Conservation (phyloP, 2,797 vertebrate genomes). For the Mycteria americana region DNA sequence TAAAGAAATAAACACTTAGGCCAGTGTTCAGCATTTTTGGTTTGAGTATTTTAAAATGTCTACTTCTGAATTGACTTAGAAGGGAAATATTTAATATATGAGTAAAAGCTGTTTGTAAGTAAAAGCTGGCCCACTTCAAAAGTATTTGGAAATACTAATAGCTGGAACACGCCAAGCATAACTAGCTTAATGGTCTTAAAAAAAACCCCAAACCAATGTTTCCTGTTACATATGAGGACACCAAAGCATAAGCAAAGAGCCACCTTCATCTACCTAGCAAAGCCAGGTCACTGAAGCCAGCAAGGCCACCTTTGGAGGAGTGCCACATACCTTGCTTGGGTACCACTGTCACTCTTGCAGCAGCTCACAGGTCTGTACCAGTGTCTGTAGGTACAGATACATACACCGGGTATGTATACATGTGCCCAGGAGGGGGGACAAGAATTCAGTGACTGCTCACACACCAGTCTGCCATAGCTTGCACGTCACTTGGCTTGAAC, state of each 20-base stretch:
- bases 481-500: not conserved
- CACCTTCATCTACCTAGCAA: not conserved
- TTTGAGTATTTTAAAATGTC: not conserved
- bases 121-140: not conserved
- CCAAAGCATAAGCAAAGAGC: not conserved
- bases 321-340: rapidly evolving
- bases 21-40: not conserved
- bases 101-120: not conserved
- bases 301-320: not conserved
- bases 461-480: not conserved
- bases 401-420: too few species aligned
- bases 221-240: not conserved
- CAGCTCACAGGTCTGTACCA: not conserved
- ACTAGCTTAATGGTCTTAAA: not conserved
- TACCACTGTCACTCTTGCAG: not conserved
- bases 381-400: not conserved
- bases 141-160: not conserved
- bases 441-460: not conserved
- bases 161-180: not conserved
- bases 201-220: not conserved
- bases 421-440: rapidly evolving
- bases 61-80: not conserved
- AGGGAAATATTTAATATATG: not conserved
- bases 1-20: not conserved
- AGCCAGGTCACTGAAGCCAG: not conserved